Conservation (phyloP, 2,797 vertebrate species). For the Cossypha polioptera region DNA sequence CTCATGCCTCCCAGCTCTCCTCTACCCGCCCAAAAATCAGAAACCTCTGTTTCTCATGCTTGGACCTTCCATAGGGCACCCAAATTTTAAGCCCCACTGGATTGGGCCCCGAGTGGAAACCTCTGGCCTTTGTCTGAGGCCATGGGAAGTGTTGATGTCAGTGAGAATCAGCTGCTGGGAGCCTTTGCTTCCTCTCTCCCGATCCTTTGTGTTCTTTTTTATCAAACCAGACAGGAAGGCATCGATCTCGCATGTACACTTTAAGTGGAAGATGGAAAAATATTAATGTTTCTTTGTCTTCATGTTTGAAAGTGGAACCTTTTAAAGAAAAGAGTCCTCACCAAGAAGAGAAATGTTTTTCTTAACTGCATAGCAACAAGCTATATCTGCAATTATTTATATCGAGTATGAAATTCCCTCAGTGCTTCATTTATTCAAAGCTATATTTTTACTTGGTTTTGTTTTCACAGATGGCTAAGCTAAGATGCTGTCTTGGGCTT, state of each 20-base stretch:
- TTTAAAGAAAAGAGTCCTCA: slow-evolving; percentile 42
- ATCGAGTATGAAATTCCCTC: slow-evolving; percentile 36
- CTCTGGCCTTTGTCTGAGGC: neutral
- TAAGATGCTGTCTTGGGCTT: slow-evolving; percentile 57
- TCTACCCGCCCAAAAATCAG: neutral
- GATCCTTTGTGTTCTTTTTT: neutral
- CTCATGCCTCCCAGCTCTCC: neutral
- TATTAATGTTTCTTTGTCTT: slow-evolving; percentile 21
- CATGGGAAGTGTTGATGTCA: neutral
- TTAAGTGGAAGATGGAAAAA: neutral
- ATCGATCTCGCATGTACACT: neutral
- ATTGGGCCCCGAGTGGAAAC: rapidly evolving
- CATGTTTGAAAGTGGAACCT: neutral
- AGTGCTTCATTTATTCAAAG: slow-evolving; percentile 63
- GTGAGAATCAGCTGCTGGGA: neutral
- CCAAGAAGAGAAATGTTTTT: slow-evolving; percentile 20
- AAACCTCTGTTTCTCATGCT: neutral
- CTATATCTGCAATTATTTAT: slow-evolving; percentile 55
- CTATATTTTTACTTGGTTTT: slow-evolving; percentile 48
- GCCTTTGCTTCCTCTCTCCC: neutral
- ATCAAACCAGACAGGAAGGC: neutral
- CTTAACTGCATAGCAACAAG: slow-evolving; percentile 59
- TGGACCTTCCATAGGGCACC: neutral
- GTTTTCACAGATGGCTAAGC: slow-evolving; percentile 66
- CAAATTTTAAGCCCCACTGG: neutral